Conservation (phyloP, 2,888 invertebrate species). For the Trichogramma dendrolimi region DNA sequence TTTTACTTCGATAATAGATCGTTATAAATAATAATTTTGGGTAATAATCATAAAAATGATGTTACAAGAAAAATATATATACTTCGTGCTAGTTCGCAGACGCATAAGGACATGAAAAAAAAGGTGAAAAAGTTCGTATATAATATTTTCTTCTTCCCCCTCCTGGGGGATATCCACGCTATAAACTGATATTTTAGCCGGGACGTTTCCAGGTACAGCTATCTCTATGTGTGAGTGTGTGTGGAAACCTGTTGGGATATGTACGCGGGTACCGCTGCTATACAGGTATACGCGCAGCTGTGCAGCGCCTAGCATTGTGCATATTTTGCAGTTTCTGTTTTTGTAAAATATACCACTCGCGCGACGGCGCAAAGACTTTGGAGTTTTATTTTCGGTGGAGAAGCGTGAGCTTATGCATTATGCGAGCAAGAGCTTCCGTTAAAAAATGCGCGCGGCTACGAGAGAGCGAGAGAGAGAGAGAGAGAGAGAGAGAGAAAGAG, state of each 20-base stretch:
- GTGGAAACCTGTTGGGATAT: slow-evolving; percentile 15
- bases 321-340: slow-evolving; percentile 19
- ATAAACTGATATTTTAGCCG: no score
- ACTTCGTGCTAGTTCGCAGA: no score
- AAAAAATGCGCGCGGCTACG: neutral
- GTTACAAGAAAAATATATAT: no score
- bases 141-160: no score
- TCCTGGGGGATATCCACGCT: no score
- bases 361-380: neutral
- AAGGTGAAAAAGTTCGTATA: no score
- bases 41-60: no score
- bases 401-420: neutral
- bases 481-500: neutral
- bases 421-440: neutral
- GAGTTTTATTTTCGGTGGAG: neutral
- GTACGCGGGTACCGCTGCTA: neutral
- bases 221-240: neutral
- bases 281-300: no score
- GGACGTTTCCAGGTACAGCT: no score
- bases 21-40: no score
- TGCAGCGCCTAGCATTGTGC: neutral
- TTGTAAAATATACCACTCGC: slow-evolving; percentile 15
- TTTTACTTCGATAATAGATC: no score
- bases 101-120: no score
- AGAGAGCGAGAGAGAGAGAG: slow-evolving; percentile 1